Evolutionary conservation across 92 coral and sea anemone species (phyloP).

Genomic region (Epizoanthus scotinus): DNA sequence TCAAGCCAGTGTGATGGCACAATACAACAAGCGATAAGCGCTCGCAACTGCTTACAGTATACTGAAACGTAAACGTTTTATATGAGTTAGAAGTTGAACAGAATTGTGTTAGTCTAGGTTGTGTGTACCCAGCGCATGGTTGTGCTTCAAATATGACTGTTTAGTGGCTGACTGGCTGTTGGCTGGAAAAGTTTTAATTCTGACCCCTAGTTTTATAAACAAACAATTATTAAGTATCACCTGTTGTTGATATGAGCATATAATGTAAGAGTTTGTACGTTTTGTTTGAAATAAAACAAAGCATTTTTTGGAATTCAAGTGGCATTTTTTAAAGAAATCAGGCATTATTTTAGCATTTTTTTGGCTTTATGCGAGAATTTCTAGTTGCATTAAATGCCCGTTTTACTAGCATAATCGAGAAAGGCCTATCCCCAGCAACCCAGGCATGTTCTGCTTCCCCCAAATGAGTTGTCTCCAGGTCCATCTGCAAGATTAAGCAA

Average conservation of each 20-base stretch:
- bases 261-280: slow-evolving; percentile 53
- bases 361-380: neutral
- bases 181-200: slow-evolving; percentile 53
- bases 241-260: slow-evolving; percentile 57
- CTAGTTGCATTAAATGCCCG: neutral
- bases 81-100: slow-evolving; percentile 53
- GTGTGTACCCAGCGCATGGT: slow-evolving; percentile 56
- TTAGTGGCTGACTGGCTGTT: slow-evolving; percentile 56
- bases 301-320: slow-evolving; percentile 19
- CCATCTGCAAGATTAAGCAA: no score
- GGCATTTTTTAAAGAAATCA: slow-evolving; percentile 8
- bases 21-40: slow-evolving; percentile 56
- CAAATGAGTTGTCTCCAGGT: no score
- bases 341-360: slow-evolving; percentile 9
- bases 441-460: no score
- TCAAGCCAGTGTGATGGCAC: slow-evolving; percentile 61
- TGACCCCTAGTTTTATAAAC: slow-evolving; percentile 57
- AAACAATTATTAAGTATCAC: slow-evolving; percentile 54
- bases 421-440: no score
- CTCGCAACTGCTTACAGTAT: slow-evolving; percentile 51
- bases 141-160: slow-evolving; percentile 49
- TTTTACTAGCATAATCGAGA: no score
- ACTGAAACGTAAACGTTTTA: no score
- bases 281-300: slow-evolving; percentile 53
- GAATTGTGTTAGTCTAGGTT: slow-evolving; percentile 51